Conservation (phyloP, 2,888 invertebrate genomes). For the Neoascia interrupta region DNA sequence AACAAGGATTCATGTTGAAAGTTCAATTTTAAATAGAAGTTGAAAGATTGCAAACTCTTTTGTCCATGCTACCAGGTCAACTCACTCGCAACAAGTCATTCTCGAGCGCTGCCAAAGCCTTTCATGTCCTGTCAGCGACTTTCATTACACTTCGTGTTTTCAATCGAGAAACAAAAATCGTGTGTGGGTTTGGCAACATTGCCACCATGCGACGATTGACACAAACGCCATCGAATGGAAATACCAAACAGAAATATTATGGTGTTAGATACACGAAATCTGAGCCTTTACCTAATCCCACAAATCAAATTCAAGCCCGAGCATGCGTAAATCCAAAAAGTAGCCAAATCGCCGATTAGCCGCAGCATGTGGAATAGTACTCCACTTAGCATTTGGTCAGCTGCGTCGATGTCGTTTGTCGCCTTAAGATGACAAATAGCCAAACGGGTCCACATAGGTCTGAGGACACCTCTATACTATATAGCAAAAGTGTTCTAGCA, state of each 20-base stretch:
- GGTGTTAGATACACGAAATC: conserved; percentile 43
- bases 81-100: too few species aligned
- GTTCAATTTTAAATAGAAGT: too few species aligned
- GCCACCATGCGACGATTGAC: conserved; percentile 42
- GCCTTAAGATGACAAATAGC: conserved; percentile 67
- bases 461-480: too few species aligned
- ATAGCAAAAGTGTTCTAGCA: too few species aligned
- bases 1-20: too few species aligned
- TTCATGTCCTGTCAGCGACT: too few species aligned
- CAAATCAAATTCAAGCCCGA: conserved; percentile 50
- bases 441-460: conserved; percentile 28
- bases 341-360: conserved; percentile 54
- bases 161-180: too few species aligned
- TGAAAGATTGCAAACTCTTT: too few species aligned
- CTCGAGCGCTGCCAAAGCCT: too few species aligned
- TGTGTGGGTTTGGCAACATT: conserved; percentile 24
- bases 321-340: conserved; percentile 46
- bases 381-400: conserved; percentile 43
- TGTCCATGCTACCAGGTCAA: too few species aligned
- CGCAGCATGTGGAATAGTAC: conserved; percentile 50
- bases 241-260: conserved; percentile 23
- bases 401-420: conserved; percentile 61
- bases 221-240: conserved; percentile 50
- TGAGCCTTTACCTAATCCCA: conserved; percentile 41
- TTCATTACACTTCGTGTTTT: too few species aligned